Percentiles rank a stretch among this genome's conserved stretches.
These are phyloP conservation scores for Tinamus guttatus DNA, from an alignment of 2,113 vertebrate species.

Conservation along the genomic window DNA sequence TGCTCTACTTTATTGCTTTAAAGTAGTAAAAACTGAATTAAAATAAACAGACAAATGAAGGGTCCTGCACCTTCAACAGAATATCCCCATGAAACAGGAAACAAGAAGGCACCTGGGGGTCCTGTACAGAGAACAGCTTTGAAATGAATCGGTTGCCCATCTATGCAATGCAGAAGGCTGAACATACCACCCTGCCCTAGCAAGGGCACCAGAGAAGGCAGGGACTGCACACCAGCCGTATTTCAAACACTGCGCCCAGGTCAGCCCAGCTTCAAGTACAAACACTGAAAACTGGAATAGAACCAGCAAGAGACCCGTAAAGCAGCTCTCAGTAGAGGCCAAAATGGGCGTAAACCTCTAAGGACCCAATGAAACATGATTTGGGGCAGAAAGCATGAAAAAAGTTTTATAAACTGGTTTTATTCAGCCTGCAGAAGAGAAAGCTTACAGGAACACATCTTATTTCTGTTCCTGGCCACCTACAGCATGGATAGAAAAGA, in stretches of 20 bases:
- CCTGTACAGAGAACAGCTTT: not conserved
- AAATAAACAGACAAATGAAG: not conserved
- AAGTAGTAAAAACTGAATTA: not conserved
- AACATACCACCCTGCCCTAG: not conserved
- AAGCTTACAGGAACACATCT: not conserved
- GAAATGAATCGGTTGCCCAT: fast-evolving
- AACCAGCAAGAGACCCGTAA: not conserved
- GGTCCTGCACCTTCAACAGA: not conserved
- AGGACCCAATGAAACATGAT: fast-evolving
- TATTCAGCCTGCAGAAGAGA: not conserved
- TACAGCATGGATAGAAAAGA: not conserved
- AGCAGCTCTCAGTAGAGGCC: fast-evolving
- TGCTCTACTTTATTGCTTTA: not conserved
- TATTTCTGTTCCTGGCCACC: not conserved
- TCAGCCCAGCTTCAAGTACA: not conserved
- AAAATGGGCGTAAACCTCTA: fast-evolving
- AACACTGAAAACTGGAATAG: too few species aligned
- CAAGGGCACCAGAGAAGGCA: not conserved
- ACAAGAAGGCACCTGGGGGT: fast-evolving
- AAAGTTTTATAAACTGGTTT: not conserved
- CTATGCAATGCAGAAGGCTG: too few species aligned
- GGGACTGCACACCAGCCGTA: fast-evolving
- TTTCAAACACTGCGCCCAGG: not conserved
- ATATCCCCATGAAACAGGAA: not conserved
- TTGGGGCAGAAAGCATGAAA: not conserved